Evolutionary conservation across 2,888 invertebrate species (phyloP).

Genomic region (Tineola bisselliella): DNA sequence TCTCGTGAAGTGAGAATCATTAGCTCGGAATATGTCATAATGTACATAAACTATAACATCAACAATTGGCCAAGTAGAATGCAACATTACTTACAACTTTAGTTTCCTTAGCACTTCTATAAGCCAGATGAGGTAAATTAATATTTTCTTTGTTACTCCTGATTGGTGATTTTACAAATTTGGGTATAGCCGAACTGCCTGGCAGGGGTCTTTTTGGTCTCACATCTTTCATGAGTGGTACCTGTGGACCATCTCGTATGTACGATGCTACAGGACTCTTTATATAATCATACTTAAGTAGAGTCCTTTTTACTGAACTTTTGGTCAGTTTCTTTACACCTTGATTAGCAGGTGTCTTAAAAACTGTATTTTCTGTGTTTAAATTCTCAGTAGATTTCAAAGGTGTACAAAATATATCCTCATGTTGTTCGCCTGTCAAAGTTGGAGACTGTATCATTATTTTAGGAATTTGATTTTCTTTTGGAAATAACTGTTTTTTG

Average conservation of each 20-base stretch:
- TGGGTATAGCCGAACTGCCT: conserved; percentile 36
- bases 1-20: too few relatives aligned
- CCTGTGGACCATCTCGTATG: conserved; percentile 41
- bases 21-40: too few relatives aligned
- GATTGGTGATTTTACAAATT: conserved; percentile 25
- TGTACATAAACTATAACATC: too few relatives aligned
- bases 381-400: background rate
- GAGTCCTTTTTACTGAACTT: conserved; percentile 28
- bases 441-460: too few relatives aligned
- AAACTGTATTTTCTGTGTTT: conserved; percentile 17
- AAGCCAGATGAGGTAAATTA: conserved; percentile 35
- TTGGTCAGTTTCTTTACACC: conserved; percentile 25
- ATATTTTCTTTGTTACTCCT: conserved; percentile 40
- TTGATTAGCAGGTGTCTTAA: conserved; percentile 36
- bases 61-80: too few relatives aligned
- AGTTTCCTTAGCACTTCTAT: conserved; percentile 44
- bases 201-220: conserved; percentile 38
- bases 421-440: background rate
- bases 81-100: conserved; percentile 41
- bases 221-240: conserved; percentile 38
- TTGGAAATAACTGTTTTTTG: too few relatives aligned
- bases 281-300: conserved; percentile 35
- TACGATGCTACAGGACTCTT: conserved; percentile 49
- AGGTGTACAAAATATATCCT: background rate
- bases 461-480: too few relatives aligned